A percentile compares a stretch with the other conserved stretches of the same genome.
These are phyloP conservation scores for Chaenodraco wilsoni DNA, from an alignment of 2,797 vertebrate genomes.

Conservation along the genomic window DNA sequence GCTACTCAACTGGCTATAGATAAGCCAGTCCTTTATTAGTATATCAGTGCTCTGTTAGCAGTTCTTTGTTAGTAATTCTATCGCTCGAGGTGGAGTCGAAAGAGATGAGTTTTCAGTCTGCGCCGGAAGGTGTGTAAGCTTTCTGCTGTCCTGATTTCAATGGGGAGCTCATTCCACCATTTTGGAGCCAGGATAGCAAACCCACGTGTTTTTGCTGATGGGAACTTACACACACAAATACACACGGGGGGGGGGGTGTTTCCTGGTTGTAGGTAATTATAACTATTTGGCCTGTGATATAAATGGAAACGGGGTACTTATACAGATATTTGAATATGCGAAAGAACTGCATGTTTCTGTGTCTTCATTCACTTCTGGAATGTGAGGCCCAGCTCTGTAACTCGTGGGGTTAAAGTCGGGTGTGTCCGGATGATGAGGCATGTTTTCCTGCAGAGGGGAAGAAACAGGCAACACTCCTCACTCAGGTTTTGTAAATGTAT, in stretches of 20 bases:
- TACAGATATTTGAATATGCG: not conserved
- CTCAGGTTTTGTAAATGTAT: not conserved
- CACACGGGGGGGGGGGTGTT: not conserved
- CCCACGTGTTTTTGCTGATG: too few relatives aligned
- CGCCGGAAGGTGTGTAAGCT: too few relatives aligned
- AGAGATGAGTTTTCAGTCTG: too few relatives aligned
- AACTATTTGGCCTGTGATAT: not conserved
- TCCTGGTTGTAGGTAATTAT: not conserved
- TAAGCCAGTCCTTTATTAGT: too few relatives aligned
- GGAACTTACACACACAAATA: not conserved
- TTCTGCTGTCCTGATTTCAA: too few relatives aligned
- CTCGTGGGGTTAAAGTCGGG: not conserved
- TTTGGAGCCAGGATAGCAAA: too few relatives aligned
- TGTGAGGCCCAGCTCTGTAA: not conserved
- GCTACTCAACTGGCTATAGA: too few relatives aligned
- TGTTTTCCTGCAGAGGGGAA: slow-evolving; percentile 8
- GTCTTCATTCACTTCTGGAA: slow-evolving; percentile 1
- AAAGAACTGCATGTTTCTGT: not conserved
- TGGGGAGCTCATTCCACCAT: too few relatives aligned
- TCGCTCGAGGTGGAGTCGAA: too few relatives aligned
- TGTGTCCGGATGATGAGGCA: slow-evolving; percentile 13
- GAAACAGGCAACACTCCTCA: not conserved
- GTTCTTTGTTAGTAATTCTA: too few relatives aligned
- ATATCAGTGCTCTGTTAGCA: too few relatives aligned
- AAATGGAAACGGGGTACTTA: not conserved